Base-by-base conservation (phyloP, 2,113 vertebrate genomes). In the Rhinoptilus africanus region DNA sequence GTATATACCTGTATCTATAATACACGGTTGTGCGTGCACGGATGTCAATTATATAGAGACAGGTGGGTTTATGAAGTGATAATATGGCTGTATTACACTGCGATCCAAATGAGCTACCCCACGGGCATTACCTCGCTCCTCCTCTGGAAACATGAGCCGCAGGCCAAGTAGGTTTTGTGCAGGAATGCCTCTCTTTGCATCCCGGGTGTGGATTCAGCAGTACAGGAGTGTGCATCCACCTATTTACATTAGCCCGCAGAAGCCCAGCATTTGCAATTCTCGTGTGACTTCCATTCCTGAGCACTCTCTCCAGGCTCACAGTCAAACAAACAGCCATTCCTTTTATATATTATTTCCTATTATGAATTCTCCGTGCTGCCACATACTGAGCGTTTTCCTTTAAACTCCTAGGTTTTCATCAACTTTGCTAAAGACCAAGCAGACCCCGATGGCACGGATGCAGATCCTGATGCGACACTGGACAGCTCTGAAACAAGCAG, bases 381-480 rank as follows among this genome's bases (percentile, higher is more conserved):
- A 60, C 56, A 21, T 8, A 84, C 59, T 94, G 89, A 97, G 39
- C 75, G 28, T 72, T 92, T 95, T 95, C 66, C 71, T 88, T 95
- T 97, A 23, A 93, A 95, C 45, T 92, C 94, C 24, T 76, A 99
- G 99, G 99, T 99, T 97, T 99, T 99, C 97, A 99, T 99, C 97
- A 99, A 99, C 98, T 99, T 99, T 88, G 99, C 99, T 84, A 99
- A 98, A 98, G 99, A 98, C 54, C 98, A 98, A 74, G 98, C 96
- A 22, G 97, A 93, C 51, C 98, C 97, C 43, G 98, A 97, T 1
- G 50, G 93, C 1, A 6, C 0, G 0, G 98, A 98, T 3, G 39
- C 73, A 5, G 95, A 92, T 30, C 85, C 96, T 10, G 92, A 93
- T 14, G 79, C 92, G 76, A 85, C 60, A 1, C 57, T 90, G 64